Conservation (phyloP, 2,888 invertebrate species). For the Eilema griseolum region DNA sequence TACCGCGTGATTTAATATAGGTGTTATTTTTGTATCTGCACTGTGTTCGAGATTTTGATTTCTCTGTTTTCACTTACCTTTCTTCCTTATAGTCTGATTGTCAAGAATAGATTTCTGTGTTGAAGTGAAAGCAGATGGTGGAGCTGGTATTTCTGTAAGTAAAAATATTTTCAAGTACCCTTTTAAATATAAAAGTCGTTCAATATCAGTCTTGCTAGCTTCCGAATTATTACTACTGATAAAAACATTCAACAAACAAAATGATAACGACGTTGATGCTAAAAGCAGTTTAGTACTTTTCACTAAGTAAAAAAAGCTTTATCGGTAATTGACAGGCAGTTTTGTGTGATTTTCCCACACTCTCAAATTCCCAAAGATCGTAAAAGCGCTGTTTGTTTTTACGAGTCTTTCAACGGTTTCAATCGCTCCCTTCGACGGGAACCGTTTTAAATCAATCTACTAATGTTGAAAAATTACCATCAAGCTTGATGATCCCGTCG, state of each 20-base stretch:
- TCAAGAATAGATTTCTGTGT: conserved; percentile 77
- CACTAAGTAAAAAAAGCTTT: conserved; percentile 43
- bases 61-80: conserved; percentile 62
- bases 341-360: conserved; percentile 52
- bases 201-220: not conserved
- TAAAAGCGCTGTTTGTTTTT: conserved; percentile 52
- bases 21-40: conserved; percentile 16
- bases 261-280: not conserved
- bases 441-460: conserved; percentile 52
- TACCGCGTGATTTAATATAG: no score
- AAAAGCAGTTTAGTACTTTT: conserved; percentile 4
- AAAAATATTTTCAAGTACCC: conserved; percentile 1
- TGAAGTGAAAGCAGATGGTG: conserved; percentile 91
- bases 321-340: conserved; percentile 50
- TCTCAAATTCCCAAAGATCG: conserved; percentile 50
- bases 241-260: not conserved
- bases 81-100: conserved; percentile 81
- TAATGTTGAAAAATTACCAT: conserved; percentile 88
- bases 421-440: conserved; percentile 33
- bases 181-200: not conserved
- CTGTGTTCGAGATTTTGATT: not conserved
- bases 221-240: not conserved
- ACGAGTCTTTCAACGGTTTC: conserved; percentile 50
- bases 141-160: conserved; percentile 93
- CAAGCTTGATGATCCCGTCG: conserved; percentile 95